Conservation (phyloP, 1,140 invertebrate species). For the Marisa cornuarietis region DNA sequence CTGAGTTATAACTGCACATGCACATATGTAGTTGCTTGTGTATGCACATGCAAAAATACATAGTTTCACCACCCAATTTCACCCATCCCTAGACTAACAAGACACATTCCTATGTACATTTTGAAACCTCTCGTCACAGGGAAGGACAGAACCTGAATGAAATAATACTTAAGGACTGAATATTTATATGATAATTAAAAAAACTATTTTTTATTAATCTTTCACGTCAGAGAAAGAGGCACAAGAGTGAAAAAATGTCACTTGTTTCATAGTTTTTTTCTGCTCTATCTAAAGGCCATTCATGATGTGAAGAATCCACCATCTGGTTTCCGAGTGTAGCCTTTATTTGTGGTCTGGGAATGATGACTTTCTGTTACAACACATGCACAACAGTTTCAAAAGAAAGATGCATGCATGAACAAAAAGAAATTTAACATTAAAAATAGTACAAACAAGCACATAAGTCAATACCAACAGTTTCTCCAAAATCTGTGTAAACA, state of each 20-base stretch:
- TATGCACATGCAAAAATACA: not conserved
- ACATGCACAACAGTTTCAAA: slow-evolving; percentile 22
- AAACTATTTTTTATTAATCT: too few relatives aligned
- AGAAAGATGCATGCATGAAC: slow-evolving; percentile 5
- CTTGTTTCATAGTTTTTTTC: too few relatives aligned
- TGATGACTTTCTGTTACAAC: slow-evolving; percentile 63
- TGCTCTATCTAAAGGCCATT: slow-evolving; percentile 10
- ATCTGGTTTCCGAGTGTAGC: slow-evolving; percentile 65
- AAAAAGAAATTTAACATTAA: not conserved
- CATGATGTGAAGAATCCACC: slow-evolving; percentile 64
- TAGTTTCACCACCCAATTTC: too few relatives aligned
- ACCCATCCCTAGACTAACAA: too few relatives aligned
- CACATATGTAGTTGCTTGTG: not conserved
- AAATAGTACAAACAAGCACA: slow-evolving; percentile 12
- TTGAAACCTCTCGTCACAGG: not conserved
- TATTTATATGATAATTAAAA: too few relatives aligned
- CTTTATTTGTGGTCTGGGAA: slow-evolving; percentile 65
- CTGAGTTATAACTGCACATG: not conserved
- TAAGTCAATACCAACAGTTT: not conserved
- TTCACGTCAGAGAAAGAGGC: too few relatives aligned
- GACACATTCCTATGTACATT: not conserved
- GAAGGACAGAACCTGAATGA: too few relatives aligned
- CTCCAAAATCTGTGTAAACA: not conserved
- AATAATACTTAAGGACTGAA: too few relatives aligned
- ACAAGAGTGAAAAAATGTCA: too few relatives aligned